These are phyloP conservation scores for Gobionotothen gibberifrons DNA, from an alignment of 2,797 vertebrate species.

Conservation along the genomic window DNA sequence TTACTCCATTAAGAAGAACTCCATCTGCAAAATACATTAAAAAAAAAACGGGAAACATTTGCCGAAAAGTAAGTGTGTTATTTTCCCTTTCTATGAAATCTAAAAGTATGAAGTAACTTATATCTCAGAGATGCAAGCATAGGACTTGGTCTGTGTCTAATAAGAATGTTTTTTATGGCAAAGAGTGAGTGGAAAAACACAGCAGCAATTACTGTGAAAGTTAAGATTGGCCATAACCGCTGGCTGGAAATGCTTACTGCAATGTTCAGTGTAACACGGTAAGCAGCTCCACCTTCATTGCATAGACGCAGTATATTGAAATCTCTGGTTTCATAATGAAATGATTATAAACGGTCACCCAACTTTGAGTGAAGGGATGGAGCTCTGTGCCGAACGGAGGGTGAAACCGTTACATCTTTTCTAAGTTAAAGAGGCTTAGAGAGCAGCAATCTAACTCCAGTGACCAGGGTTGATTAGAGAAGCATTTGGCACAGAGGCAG, in stretches of 20 bases:
- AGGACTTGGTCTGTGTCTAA: conserved; percentile 21
- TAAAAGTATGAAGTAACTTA: conserved; percentile 1
- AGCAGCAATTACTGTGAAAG: conserved; percentile 66
- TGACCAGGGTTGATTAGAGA: conserved; percentile 73
- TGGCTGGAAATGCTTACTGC: conserved; percentile 71
- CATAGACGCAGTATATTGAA: conserved; percentile 65
- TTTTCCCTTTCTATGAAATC: conserved; percentile 11
- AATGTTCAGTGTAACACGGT: conserved; percentile 68
- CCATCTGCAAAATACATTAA: conserved; percentile 15
- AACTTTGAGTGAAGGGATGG: conserved; percentile 41
- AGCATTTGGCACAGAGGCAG: conserved; percentile 65
- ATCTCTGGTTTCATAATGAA: conserved; percentile 69
- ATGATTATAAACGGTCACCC: conserved; percentile 66
- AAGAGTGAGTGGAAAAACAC: conserved; percentile 58
- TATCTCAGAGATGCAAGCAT: conserved; percentile 24
- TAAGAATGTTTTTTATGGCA: conserved; percentile 50
- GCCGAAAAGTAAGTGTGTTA: conserved; percentile 14
- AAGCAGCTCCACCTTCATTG: conserved; percentile 52
- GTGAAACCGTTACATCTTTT: conserved; percentile 72
- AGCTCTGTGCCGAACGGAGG: conserved; percentile 27
- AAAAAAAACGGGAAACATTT: background rate
- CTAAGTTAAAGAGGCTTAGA: conserved; percentile 71
- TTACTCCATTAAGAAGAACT: conserved; percentile 3
- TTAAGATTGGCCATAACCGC: conserved; percentile 65
- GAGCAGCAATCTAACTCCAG: conserved; percentile 59